These are phyloP conservation scores for Stegana nigrithorax DNA, from an alignment of 2,888 invertebrate genomes.

Conservation along the genomic window DNA sequence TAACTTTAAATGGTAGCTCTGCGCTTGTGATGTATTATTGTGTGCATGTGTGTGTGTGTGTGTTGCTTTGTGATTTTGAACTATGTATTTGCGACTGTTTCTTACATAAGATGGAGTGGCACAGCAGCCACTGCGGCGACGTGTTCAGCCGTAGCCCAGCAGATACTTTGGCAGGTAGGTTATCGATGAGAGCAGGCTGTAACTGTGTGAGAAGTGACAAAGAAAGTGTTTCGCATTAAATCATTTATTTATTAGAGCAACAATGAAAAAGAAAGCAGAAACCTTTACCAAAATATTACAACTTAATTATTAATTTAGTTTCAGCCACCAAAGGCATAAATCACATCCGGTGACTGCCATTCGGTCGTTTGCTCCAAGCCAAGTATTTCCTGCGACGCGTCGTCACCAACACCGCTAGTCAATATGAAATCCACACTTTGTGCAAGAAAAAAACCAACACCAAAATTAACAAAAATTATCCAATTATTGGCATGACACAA, in stretches of 20 bases:
- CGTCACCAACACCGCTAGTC: constrained; percentile 14
- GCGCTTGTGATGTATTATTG: too few species aligned
- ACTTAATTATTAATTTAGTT: not conserved
- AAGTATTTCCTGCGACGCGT: too few species aligned
- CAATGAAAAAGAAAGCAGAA: constrained; percentile 9
- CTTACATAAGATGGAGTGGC: too few species aligned
- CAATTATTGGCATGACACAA: not conserved
- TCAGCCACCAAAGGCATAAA: constrained; percentile 30
- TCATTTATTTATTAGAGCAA: not conserved
- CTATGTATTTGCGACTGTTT: constrained; percentile 28
- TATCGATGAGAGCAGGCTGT: constrained; percentile 87
- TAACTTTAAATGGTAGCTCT: constrained; percentile 27
- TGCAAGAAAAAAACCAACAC: constrained; percentile 12
- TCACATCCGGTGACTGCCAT: constrained; percentile 40
- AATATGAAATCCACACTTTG: too few species aligned
- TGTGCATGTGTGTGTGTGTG: constrained; percentile 28
- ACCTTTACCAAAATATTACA: constrained; percentile 21
- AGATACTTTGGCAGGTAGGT: constrained; percentile 90
- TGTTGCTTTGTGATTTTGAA: constrained; percentile 33
- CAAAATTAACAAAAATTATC: not conserved
- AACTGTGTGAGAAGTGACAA: constrained; percentile 71
- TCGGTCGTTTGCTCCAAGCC: not conserved
- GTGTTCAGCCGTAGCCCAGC: constrained; percentile 79
- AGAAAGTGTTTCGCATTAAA: not conserved
- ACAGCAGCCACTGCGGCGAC: constrained; percentile 20